Base-by-base conservation (phyloP, 2,113 vertebrate species). In the Passer domesticus region DNA sequence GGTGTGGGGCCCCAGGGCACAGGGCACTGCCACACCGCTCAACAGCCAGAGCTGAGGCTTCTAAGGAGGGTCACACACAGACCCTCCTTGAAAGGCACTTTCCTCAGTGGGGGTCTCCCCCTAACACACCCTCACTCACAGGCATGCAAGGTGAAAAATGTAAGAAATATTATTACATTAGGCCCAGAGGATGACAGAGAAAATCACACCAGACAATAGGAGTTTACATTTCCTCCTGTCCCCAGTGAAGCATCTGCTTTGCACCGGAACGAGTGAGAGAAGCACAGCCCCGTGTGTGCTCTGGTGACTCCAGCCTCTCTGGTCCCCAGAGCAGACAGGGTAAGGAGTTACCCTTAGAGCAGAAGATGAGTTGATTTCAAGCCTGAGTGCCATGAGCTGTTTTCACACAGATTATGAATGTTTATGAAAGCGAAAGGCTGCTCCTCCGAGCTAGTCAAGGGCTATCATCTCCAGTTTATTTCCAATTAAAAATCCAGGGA, bases 261-360 rank as follows among this genome's bases (percentile, higher is more conserved):
- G 46, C 31, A 11, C 23, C 35, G 50, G 27, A 28, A 37, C 1
- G 2, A 37, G 62, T 10, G 44, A 76, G 69, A 23, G 64, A 39
- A 73, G 37, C 47, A 39, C 47, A 74, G 18, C 31, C 31, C 12
- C 7, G 4, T 0, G 3, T 43, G 37, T 2, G 3, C 43, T 2
- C 24, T 10, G 63, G 11, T 28, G 58, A 10, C 37, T 30, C 12
- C 58, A 60, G 39, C 39, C 41, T 39, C 56, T 52, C 62, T 41
- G 64, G 12, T 25, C n/a, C 55, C 53, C n/a, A 28, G 60, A 46
- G 63, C 41, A 58, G 24, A 50, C 41, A 58, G 30, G 15, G 37
- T 17, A 10, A 83, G 86, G 67, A 92, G 73, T 35, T 4, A 25
- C 27, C 35, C 17, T 15, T 31, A 31, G 56, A 67, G 39, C 79